These are phyloP conservation scores for Hydra vulgaris DNA, from an alignment of 30 jellyfish, hydroid and myxozoan species.

Conservation along the genomic window DNA sequence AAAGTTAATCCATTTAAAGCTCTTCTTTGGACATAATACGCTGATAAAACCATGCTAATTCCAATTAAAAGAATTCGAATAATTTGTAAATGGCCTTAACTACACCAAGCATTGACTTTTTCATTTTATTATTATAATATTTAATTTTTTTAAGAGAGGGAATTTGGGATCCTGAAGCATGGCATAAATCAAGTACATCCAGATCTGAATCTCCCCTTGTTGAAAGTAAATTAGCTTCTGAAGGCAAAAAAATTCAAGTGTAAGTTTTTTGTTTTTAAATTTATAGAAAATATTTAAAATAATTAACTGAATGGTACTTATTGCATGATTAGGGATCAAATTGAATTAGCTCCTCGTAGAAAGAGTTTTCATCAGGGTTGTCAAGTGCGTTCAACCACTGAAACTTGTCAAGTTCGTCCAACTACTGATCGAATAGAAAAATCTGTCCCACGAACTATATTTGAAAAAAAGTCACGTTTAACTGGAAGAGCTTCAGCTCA, in stretches of 20 bases:
- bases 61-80: no score
- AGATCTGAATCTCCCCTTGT: conserved; percentile 72
- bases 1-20: no score
- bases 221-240: conserved; percentile 48
- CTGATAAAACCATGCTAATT: no score
- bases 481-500: conserved; percentile 88
- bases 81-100: no score
- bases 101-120: not conserved
- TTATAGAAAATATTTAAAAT: not conserved
- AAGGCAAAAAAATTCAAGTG: conserved; percentile 63
- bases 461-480: conserved; percentile 61
- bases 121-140: not conserved
- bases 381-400: conserved; percentile 38
- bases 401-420: conserved; percentile 10
- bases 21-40: no score
- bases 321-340: conserved; percentile 40
- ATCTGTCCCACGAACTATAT: conserved; percentile 20
- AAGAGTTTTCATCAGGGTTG: conserved; percentile 92
- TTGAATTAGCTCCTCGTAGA: conserved; percentile 86
- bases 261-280: conserved; percentile 7
- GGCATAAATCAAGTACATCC: conserved; percentile 72
- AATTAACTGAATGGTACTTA: not conserved
- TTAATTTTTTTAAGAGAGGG: conserved; percentile 50
- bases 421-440: conserved; percentile 48
- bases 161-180: conserved; percentile 87